Evolutionary conservation across 2,797 vertebrate genomes (phyloP).

Genomic region (Melanotaenia maccullochi): DNA sequence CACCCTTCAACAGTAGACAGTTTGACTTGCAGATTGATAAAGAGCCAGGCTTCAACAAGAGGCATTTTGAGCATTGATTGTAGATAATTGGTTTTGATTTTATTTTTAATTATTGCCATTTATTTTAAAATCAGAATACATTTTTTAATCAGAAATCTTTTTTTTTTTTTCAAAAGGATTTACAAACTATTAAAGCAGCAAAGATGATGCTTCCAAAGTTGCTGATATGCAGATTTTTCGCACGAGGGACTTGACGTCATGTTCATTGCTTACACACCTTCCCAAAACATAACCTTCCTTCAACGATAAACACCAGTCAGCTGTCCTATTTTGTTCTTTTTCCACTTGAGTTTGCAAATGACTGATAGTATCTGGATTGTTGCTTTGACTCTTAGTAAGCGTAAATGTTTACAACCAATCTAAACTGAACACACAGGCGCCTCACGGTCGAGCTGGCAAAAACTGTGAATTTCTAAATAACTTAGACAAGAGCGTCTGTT

Average conservation of each 20-base stretch:
- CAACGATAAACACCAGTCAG: slow-evolving; percentile 34
- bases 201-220: neutral
- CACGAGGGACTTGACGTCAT: slow-evolving; percentile 6
- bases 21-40: neutral
- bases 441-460: slow-evolving; percentile 26
- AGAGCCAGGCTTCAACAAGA: too few relatives aligned
- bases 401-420: slow-evolving; percentile 38
- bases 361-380: neutral
- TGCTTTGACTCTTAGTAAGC: neutral
- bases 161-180: neutral
- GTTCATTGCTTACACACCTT: slow-evolving; percentile 25
- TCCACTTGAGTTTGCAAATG: neutral
- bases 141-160: neutral
- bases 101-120: neutral
- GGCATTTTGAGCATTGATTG: neutral
- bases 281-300: slow-evolving; percentile 23
- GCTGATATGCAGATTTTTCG: slow-evolving; percentile 17
- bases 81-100: neutral
- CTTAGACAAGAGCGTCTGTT: slow-evolving; percentile 25
- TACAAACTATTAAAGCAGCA: too few relatives aligned
- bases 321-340: slow-evolving; percentile 42
- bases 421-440: slow-evolving; percentile 31
- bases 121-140: neutral
- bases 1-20: neutral
- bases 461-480: slow-evolving; percentile 19